phyloP scores from a whole-genome alignment of 2,113 vertebrate species.

The Sialia sialis region DNA sequence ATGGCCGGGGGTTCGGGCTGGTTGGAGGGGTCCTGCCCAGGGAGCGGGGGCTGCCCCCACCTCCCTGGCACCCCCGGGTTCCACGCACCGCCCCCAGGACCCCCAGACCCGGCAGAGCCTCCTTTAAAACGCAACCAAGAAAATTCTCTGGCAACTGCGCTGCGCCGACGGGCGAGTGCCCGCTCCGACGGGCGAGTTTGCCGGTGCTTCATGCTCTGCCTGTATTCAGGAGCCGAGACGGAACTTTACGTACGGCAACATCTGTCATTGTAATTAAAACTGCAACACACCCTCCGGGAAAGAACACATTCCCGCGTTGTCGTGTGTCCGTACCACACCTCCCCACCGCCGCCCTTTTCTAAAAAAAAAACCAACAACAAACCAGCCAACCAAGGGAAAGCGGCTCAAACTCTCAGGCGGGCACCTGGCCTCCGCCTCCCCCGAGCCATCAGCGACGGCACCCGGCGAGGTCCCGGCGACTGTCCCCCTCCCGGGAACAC shows the following conservation, averaged over 20 bases:
- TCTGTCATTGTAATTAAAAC: constrained; percentile 54
- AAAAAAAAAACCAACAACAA: not conserved
- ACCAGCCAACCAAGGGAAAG: not conserved
- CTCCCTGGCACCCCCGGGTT: not conserved
- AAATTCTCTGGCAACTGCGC: not conserved
- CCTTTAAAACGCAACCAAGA: constrained; percentile 1
- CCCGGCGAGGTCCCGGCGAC: not conserved
- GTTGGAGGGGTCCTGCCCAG: not conserved
- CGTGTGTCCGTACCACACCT: not conserved
- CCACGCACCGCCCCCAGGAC: not conserved
- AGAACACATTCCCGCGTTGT: not conserved
- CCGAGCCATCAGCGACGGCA: not conserved
- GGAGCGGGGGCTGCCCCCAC: not conserved
- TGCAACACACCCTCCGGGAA: constrained; percentile 8
- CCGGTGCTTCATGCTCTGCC: constrained; percentile 19
- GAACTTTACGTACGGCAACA: constrained; percentile 37
- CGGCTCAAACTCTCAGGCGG: not conserved
- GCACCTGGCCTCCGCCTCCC: not conserved
- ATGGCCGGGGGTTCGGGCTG: not conserved
- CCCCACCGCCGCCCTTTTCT: not conserved
- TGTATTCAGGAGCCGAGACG: constrained; percentile 29
- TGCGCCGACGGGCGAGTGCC: not conserved
- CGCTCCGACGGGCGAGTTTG: not conserved
- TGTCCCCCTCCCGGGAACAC: not conserved
- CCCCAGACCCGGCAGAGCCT: not conserved